Evolutionary conservation across 1,140 invertebrate genomes (phyloP).

Genomic region (Drosophila triauraria): DNA sequence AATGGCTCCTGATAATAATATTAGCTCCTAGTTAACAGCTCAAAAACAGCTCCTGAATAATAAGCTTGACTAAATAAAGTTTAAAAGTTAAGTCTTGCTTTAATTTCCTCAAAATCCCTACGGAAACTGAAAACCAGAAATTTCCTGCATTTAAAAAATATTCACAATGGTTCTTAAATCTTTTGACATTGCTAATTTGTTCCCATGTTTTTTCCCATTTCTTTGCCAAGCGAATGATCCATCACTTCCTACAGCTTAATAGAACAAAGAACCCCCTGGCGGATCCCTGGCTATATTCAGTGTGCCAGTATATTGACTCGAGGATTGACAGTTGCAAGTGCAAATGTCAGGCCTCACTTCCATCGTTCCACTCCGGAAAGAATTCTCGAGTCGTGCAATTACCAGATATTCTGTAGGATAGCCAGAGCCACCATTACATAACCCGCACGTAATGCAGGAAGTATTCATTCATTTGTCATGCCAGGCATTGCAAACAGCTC

Average conservation of each 20-base stretch:
- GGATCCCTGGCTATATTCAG: background rate
- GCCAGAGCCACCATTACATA: constrained; percentile 56
- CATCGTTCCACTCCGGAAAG: constrained; percentile 2
- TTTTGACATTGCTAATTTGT: background rate
- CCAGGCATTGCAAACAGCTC: constrained; percentile 45
- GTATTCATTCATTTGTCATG: constrained; percentile 80
- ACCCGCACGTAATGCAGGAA: constrained; percentile 74
- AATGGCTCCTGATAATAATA: too few species aligned
- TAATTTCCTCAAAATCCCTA: too few species aligned
- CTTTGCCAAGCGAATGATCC: constrained; percentile 11
- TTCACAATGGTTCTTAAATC: background rate
- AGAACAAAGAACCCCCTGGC: constrained; percentile 6
- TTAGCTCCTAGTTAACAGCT: too few species aligned
- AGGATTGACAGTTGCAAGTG: constrained; percentile 65
- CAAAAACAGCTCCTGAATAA: too few species aligned
- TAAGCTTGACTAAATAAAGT: too few species aligned
- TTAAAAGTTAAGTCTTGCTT: background rate
- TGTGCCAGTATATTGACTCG: constrained; percentile 1
- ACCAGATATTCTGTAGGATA: constrained; percentile 26
- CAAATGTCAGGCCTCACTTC: constrained; percentile 20
- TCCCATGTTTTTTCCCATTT: background rate
- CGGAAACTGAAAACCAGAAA: background rate
- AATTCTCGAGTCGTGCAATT: constrained; percentile 15
- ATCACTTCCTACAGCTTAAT: constrained; percentile 6
- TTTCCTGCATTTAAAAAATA: background rate